Evolutionary conservation across 2,888 invertebrate species (phyloP), one percentile per base, ranked within the genome.

Genomic region (Scaptomyza parva): DNA sequence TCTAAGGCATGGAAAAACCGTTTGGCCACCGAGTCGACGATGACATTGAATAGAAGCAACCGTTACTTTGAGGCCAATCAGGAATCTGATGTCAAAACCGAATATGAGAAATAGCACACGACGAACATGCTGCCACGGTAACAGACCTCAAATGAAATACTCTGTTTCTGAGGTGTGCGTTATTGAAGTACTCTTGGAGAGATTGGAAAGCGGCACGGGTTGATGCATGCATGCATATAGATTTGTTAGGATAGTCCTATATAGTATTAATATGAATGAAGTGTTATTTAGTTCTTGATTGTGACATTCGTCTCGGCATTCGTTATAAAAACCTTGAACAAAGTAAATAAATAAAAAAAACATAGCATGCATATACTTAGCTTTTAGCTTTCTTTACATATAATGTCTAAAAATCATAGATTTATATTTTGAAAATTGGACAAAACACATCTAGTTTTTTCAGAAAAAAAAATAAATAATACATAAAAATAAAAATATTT

Each of bases 361-460:
- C n/a, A n/a, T n/a, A n/a, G n/a, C n/a, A n/a, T n/a, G n/a, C n/a
- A n/a, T n/a, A n/a, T n/a, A n/a, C n/a, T n/a, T n/a, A n/a, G n/a
- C n/a, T n/a, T n/a, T n/a, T n/a, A n/a, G n/a, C n/a, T 12, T 48
- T 2, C 14, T 22, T 35, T 3, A 37, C 5, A 35, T 4, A 1
- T 8, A 14, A 28, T 8, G 35, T 8, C 5, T 1, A 24, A 1
- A 24, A 26, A 33, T 33, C 17, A 17, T 12, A 8, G 11, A 11
- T 28, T n/a, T 1, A 12, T 20, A 17, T 7, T 14, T 20, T 30
- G 12, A 40, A 14, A 28, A 39, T 33, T 18, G 7, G 24, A n/a
- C 8, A 24, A 17, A 37, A 50, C n/a, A 48, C 26, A 22, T 30
- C 0, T n/a, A 9, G n/a, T 48, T 69, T 66, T 35, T n/a, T n/a